These are phyloP conservation scores for Schrankia costaestrigalis DNA, from an alignment of 2,888 invertebrate species.

Conservation along the genomic window DNA sequence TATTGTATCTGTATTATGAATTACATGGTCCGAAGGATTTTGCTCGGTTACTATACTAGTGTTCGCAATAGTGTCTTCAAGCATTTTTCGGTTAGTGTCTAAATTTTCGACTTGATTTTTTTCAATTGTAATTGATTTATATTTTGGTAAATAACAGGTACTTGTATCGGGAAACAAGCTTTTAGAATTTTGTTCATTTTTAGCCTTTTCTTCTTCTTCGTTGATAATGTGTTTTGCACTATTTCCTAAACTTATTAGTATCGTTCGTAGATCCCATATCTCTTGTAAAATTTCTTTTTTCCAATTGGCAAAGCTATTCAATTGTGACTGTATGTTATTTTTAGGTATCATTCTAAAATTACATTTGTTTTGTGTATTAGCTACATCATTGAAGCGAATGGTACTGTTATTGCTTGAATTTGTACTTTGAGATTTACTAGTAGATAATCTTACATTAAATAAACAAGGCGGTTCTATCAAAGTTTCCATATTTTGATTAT, in stretches of 20 bases:
- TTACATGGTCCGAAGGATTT: constrained; percentile 60
- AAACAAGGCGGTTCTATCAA: too few species aligned
- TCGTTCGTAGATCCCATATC: constrained; percentile 49
- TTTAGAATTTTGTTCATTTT: neutral
- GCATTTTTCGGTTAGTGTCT: too few species aligned
- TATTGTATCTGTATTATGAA: too few species aligned
- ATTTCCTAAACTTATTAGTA: constrained; percentile 48
- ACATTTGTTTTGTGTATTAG: constrained; percentile 50
- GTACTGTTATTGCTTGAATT: constrained; percentile 42
- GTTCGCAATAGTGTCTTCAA: too few species aligned
- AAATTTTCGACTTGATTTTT: too few species aligned
- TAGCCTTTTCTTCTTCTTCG: neutral
- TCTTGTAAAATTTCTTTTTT: constrained; percentile 45
- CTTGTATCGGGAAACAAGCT: too few species aligned
- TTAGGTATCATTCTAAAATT: constrained; percentile 35
- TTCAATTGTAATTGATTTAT: too few species aligned
- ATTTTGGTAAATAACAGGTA: too few species aligned
- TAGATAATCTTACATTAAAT: too few species aligned
- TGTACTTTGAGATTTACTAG: too few species aligned
- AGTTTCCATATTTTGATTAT: too few species aligned
- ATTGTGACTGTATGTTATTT: constrained; percentile 23
- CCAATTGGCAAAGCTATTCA: constrained; percentile 7
- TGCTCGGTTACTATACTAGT: constrained; percentile 43
- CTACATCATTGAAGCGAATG: constrained; percentile 56
- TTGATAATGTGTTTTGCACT: constrained; percentile 48